A percentile compares a stretch with the other conserved stretches of the same genome.
phyloP scores from a whole-genome alignment of 2,797 vertebrate genomes.

The Microctenopoma steveboyesi region DNA sequence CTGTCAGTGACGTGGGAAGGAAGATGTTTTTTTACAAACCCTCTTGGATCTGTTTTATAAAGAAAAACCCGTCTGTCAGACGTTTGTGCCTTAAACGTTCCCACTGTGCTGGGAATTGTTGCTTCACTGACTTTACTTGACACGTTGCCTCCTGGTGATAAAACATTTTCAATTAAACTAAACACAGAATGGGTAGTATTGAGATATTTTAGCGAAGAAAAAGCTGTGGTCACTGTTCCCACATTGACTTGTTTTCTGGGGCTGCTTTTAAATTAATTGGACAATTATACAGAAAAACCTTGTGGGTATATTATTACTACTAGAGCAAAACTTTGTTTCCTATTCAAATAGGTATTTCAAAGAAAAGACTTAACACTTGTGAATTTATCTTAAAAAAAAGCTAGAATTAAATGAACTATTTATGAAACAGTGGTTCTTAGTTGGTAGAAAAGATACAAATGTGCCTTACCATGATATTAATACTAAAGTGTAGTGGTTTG shows the following conservation, averaged over 20 bases:
- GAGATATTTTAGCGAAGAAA: background rate
- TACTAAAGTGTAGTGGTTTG: background rate
- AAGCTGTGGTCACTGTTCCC: background rate
- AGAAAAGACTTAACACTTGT: too few species aligned
- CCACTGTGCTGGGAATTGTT: slow-evolving; percentile 39
- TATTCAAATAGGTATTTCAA: background rate
- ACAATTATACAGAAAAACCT: too few species aligned
- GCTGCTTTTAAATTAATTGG: background rate
- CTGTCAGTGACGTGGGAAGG: slow-evolving; percentile 31
- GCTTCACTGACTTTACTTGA: slow-evolving; percentile 31
- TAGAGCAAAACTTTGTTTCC: background rate
- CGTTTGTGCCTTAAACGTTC: slow-evolving; percentile 39
- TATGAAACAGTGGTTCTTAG: too few species aligned
- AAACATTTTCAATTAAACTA: slow-evolving; percentile 10
- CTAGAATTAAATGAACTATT: too few species aligned
- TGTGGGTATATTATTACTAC: too few species aligned
- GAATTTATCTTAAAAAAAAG: too few species aligned
- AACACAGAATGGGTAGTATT: background rate
- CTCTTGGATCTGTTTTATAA: slow-evolving; percentile 54
- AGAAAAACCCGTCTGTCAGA: slow-evolving; percentile 56
- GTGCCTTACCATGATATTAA: too few species aligned
- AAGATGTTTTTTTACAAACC: slow-evolving; percentile 58
- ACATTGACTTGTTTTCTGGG: background rate
- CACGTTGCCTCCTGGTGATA: background rate
- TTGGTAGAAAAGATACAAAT: background rate